phyloP scores from a whole-genome alignment of 2,888 invertebrate species.

The Drosophila anomalata region DNA sequence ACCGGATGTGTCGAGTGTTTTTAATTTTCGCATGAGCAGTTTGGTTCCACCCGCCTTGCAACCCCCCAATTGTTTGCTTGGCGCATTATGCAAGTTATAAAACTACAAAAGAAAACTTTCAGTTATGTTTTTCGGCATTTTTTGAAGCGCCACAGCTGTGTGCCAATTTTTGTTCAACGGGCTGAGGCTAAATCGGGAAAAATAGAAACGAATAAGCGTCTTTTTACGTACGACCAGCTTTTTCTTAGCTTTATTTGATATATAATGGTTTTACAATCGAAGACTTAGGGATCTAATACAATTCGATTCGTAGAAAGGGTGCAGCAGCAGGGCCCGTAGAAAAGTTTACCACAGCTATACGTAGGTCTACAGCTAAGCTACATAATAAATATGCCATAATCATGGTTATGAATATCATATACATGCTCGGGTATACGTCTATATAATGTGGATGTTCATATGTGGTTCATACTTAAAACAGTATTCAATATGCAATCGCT shows the following conservation, averaged over 20 bases:
- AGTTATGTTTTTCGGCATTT: constrained; percentile 14
- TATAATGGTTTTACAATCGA: constrained; percentile 52
- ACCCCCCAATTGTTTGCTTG: constrained; percentile 52
- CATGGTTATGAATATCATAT: constrained; percentile 24
- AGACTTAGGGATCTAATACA: constrained; percentile 59
- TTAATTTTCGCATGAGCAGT: constrained; percentile 39
- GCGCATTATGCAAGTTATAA: constrained; percentile 69
- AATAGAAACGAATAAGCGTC: not conserved
- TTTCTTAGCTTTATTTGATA: constrained; percentile 63
- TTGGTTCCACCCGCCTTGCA: constrained; percentile 3
- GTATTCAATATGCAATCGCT: constrained; percentile 55
- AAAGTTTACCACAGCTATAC: constrained; percentile 56
- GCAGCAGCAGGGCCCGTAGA: constrained; percentile 52
- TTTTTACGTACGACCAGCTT: constrained; percentile 48
- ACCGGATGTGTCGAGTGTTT: constrained; percentile 41
- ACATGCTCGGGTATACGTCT: constrained; percentile 31
- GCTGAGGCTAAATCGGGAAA: constrained; percentile 1
- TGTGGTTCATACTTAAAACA: constrained; percentile 71
- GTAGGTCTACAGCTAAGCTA: constrained; percentile 67
- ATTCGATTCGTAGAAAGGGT: constrained; percentile 67
- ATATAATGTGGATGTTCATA: constrained; percentile 35
- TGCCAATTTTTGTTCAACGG: constrained; percentile 25
- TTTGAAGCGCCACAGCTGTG: constrained; percentile 32
- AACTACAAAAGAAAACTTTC: constrained; percentile 56
- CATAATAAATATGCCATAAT: constrained; percentile 62